Percentiles rank a stretch among this genome's conserved stretches.
These are phyloP conservation scores for Periophthalmodon schlosseri DNA, from an alignment of 2,113 vertebrate species.

Conservation along the genomic window DNA sequence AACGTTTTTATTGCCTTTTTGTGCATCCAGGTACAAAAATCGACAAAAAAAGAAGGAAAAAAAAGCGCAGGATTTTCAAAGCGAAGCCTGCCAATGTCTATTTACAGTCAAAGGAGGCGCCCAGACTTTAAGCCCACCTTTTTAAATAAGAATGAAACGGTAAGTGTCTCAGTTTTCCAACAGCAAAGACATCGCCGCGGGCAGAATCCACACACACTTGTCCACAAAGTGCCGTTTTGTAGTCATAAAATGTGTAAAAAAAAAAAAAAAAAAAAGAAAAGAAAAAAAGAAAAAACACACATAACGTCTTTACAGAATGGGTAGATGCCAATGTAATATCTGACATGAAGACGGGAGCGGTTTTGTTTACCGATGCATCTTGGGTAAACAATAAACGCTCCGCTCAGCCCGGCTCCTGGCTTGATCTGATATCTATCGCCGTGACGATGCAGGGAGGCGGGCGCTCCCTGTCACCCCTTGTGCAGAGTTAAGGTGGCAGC, in stretches of 20 bases:
- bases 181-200: slow-evolving; percentile 30
- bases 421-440: slow-evolving; percentile 47
- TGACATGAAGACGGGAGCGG: slow-evolving; percentile 25
- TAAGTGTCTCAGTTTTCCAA: slow-evolving; percentile 24
- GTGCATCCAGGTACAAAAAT: slow-evolving; percentile 29
- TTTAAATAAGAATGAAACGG: slow-evolving; percentile 33
- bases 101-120: slow-evolving; percentile 42
- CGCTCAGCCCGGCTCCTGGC: slow-evolving; percentile 15
- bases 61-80: slow-evolving; percentile 51
- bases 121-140: slow-evolving; percentile 31
- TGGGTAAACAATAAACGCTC: slow-evolving; percentile 19
- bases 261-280: slow-evolving; percentile 18
- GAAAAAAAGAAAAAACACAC: not conserved
- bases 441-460: slow-evolving; percentile 57
- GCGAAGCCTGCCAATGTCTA: slow-evolving; percentile 47
- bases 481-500: slow-evolving; percentile 69
- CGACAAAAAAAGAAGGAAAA: not conserved
- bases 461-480: slow-evolving; percentile 61
- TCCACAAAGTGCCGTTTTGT: slow-evolving; percentile 27
- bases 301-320: slow-evolving; percentile 18
- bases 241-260: slow-evolving; percentile 24
- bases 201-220: slow-evolving; percentile 26
- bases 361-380: slow-evolving; percentile 53
- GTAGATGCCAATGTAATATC: slow-evolving; percentile 22
- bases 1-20: slow-evolving; percentile 39